Percentiles rank a stretch among this genome's conserved stretches.
These are phyloP conservation scores for Nicator chloris DNA, from an alignment of 2,113 vertebrate species.

Conservation along the genomic window DNA sequence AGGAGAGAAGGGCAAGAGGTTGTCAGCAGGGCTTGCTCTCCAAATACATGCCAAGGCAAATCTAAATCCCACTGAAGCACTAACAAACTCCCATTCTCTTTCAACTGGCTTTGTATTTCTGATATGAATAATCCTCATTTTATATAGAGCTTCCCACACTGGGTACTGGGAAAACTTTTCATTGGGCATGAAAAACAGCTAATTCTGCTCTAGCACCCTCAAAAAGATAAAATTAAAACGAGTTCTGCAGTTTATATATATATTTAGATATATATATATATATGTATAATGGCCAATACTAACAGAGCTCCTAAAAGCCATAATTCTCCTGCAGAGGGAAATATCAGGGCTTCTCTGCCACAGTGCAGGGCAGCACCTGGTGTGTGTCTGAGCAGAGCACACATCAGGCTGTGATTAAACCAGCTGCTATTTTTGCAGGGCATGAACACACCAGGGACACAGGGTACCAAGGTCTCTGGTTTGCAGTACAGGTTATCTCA, in stretches of 20 bases:
- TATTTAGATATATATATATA: neutral
- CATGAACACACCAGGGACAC: accelerated
- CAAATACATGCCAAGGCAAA: neutral
- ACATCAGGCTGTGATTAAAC: neutral
- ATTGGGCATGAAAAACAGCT: neutral
- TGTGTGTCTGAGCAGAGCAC: neutral
- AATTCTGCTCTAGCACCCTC: neutral
- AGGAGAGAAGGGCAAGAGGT: neutral
- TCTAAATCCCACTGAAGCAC: neutral
- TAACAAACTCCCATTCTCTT: neutral
- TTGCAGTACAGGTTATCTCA: neutral
- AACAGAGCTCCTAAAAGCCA: neutral
- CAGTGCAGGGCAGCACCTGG: neutral
- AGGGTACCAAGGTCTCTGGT: neutral
- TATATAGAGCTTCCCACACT: neutral
- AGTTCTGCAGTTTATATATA: neutral
- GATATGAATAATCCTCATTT: neutral
- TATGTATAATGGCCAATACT: neutral
- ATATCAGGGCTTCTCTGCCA: neutral
- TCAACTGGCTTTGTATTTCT: neutral
- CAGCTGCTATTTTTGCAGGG: neutral
- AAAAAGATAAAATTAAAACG: neutral
- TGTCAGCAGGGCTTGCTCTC: neutral
- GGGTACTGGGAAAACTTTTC: too few relatives aligned
- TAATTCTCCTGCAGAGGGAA: neutral